Percentiles rank a stretch among this genome's conserved stretches.
Evolutionary conservation across 2,888 invertebrate genomes (phyloP).

Genomic region (Phragmatobia fuliginosa): DNA sequence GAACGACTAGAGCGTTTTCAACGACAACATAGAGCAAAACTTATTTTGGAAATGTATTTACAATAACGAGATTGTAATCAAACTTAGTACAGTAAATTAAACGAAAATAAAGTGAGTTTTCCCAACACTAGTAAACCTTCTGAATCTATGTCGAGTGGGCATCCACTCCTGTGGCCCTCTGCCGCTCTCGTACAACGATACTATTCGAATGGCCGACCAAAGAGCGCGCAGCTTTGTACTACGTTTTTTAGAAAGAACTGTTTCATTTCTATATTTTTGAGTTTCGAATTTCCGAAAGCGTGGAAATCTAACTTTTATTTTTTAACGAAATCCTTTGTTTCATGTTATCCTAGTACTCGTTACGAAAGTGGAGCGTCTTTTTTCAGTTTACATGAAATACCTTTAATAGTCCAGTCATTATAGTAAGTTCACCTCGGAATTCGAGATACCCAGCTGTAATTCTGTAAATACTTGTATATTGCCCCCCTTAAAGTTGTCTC

Average conservation of each 20-base stretch:
- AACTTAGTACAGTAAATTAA: neutral
- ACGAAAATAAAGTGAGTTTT: slow-evolving; percentile 27
- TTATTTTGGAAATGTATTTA: neutral
- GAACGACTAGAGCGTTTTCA: too few species aligned
- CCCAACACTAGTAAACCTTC: slow-evolving; percentile 38
- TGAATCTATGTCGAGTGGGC: slow-evolving; percentile 66
- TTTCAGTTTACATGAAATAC: neutral
- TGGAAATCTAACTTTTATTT: slow-evolving; percentile 6
- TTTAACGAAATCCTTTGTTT: slow-evolving; percentile 9
- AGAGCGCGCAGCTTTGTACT: slow-evolving; percentile 59
- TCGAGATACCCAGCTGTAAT: too few species aligned
- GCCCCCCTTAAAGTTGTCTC: too few species aligned
- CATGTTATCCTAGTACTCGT: slow-evolving; percentile 14
- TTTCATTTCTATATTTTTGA: slow-evolving; percentile 34
- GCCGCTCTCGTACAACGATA: slow-evolving; percentile 56
- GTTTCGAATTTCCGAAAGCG: slow-evolving; percentile 20
- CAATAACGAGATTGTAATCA: neutral
- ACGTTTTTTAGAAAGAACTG: slow-evolving; percentile 42
- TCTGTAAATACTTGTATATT: too few species aligned
- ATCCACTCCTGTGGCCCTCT: slow-evolving; percentile 54
- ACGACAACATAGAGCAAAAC: neutral
- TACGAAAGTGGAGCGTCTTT: neutral
- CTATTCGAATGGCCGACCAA: slow-evolving; percentile 62
- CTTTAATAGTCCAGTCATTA: too few species aligned
- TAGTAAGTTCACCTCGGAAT: too few species aligned